phyloP scores from a whole-genome alignment of 2,888 invertebrate genomes.

The Polymixis lichenea region DNA sequence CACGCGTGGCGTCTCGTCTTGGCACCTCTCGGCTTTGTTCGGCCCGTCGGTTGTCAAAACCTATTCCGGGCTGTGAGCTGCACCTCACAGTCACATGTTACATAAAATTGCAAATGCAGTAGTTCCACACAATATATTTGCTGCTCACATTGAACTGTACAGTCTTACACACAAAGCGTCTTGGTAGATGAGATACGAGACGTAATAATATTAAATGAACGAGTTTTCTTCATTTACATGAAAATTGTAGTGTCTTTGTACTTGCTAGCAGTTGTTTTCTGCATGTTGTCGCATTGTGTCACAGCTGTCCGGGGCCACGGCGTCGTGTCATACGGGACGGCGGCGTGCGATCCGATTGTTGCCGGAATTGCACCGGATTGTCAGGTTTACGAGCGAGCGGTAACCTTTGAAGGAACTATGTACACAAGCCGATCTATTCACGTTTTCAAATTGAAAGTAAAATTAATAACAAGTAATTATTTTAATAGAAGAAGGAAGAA shows the following conservation, averaged over 20 bases:
- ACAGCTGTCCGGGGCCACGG: neutral
- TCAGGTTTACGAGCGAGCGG: neutral
- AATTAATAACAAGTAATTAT: neutral
- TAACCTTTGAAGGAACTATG: conserved; percentile 5
- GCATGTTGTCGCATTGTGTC: too few species aligned
- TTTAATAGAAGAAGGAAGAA: too few species aligned
- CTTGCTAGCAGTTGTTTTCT: conserved; percentile 3
- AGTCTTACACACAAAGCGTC: neutral
- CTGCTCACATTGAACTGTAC: neutral
- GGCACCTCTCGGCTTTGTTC: conserved; percentile 5
- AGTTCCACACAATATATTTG: neutral
- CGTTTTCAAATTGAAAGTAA: neutral
- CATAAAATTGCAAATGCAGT: conserved; percentile 6
- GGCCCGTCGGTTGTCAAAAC: conserved; percentile 11
- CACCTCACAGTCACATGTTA: conserved; percentile 3
- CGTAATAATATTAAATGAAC: neutral
- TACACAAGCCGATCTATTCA: conserved; percentile 1
- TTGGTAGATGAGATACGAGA: too few species aligned
- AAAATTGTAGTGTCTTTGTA: neutral
- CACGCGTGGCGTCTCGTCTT: neutral
- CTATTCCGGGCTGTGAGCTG: conserved; percentile 16
- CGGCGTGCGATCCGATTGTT: conserved; percentile 9
- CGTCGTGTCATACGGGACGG: neutral
- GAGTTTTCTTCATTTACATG: neutral
- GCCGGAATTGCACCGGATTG: conserved; percentile 25